Evolutionary conservation across 1,140 invertebrate species (phyloP).

Genomic region (Polypedilum pembai): DNA sequence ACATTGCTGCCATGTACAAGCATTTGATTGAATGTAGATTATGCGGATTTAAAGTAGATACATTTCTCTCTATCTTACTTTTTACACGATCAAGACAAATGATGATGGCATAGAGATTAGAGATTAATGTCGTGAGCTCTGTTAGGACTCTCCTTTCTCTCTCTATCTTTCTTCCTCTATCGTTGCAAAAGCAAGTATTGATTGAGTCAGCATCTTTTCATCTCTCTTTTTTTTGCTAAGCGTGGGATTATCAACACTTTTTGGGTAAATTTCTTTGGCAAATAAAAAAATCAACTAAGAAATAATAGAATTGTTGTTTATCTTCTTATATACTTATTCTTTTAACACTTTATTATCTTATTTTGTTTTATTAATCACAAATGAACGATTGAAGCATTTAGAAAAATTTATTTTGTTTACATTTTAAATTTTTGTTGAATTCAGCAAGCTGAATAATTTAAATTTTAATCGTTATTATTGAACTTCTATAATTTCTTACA

Average conservation of each 20-base stretch:
- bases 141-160: not conserved
- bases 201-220: constrained; percentile 4
- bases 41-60: not conserved
- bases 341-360: too few species aligned
- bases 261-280: not conserved
- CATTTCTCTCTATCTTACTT: not conserved
- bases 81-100: not conserved
- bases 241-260: constrained; percentile 4
- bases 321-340: too few species aligned
- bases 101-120: constrained; percentile 9
- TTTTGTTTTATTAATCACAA: too few species aligned
- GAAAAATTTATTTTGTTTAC: too few species aligned
- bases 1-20: not conserved
- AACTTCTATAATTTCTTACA: too few species aligned
- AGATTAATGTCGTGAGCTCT: constrained; percentile 3
- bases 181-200: not conserved
- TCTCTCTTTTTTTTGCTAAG: not conserved
- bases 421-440: too few species aligned
- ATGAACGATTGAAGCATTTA: too few species aligned
- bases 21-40: not conserved
- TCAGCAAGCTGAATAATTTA: too few species aligned
- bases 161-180: too few species aligned
- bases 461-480: too few species aligned
- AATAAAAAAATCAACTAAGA: too few species aligned
- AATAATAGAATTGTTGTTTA: too few species aligned